Percentiles rank a stretch among this genome's conserved stretches.
phyloP scores from a whole-genome alignment of 2,113 vertebrate genomes.

The Hydrochoerus hydrochaeris region DNA sequence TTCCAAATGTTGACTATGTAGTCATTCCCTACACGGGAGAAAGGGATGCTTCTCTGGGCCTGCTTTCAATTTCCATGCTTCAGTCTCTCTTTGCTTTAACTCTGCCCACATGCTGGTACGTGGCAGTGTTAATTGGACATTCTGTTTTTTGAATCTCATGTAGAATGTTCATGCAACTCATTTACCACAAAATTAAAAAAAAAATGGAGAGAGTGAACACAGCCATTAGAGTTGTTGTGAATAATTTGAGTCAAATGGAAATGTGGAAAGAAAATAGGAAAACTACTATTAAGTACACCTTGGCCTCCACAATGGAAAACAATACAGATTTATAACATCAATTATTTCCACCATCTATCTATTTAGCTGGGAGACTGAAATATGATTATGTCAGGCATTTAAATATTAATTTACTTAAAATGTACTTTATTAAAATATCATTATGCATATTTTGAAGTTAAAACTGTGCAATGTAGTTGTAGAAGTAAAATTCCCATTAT shows the following conservation, averaged over 20 bases:
- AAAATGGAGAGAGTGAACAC: conserved; percentile 69
- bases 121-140: conserved; percentile 76
- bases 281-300: conserved; percentile 78
- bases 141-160: conserved; percentile 74
- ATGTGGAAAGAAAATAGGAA: conserved; percentile 78
- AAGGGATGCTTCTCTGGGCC: conserved; percentile 69
- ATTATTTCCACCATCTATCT: conserved; percentile 83
- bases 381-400: conserved; percentile 85
- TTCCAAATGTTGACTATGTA: conserved; percentile 71
- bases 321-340: conserved; percentile 81
- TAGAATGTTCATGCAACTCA: conserved; percentile 77
- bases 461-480: conserved; percentile 77
- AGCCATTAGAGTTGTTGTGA: conserved; percentile 73
- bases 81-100: conserved; percentile 76
- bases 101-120: conserved; percentile 74
- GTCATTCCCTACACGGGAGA: conserved; percentile 55
- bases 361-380: conserved; percentile 80
- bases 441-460: conserved; percentile 85
- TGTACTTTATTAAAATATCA: conserved; percentile 86
- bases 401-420: conserved; percentile 86
- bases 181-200: conserved; percentile 71
- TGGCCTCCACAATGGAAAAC: conserved; percentile 70
- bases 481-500: conserved; percentile 86
- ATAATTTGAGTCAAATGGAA: conserved; percentile 82
- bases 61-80: conserved; percentile 69